These are phyloP conservation scores for Malthinus flaveolus DNA, from an alignment of 2,888 invertebrate genomes.

Conservation along the genomic window DNA sequence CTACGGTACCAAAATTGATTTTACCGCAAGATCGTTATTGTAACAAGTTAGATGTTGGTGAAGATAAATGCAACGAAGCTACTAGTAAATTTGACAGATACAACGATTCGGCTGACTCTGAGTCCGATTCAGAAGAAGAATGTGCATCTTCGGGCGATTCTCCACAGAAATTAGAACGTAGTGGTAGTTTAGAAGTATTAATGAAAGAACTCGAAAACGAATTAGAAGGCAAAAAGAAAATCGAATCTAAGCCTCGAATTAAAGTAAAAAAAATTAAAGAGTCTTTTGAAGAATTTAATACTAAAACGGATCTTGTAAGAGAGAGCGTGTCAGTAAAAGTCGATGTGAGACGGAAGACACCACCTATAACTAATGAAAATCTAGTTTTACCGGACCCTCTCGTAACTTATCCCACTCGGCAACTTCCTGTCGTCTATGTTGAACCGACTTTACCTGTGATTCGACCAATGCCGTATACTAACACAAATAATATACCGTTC, in stretches of 20 bases:
- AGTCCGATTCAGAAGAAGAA: constrained; percentile 46
- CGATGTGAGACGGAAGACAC: not conserved
- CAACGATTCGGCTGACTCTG: constrained; percentile 53
- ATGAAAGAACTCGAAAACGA: constrained; percentile 60
- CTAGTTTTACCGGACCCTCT: not conserved
- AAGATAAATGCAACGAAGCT: constrained; percentile 33
- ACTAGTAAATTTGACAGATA: constrained; percentile 58
- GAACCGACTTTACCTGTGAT: not conserved
- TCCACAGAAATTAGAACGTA: constrained; percentile 53
- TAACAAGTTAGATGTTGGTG: constrained; percentile 27
- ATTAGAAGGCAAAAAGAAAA: constrained; percentile 45
- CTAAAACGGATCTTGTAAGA: not conserved
- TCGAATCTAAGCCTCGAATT: not conserved
- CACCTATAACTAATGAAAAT: not conserved
- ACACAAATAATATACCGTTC: constrained; percentile 1
- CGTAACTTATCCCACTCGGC: not conserved
- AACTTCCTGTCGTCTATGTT: not conserved
- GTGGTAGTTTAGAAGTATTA: constrained; percentile 57
- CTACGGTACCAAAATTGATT: constrained; percentile 38
- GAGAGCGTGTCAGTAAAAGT: not conserved
- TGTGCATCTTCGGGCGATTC: constrained; percentile 41
- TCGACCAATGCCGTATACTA: not conserved
- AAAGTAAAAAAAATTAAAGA: not conserved
- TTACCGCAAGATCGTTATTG: constrained; percentile 49
- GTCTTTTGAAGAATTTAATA: not conserved